Evolutionary conservation across 2,113 vertebrate species (phyloP).

Genomic region (Syngnathus scovelli): DNA sequence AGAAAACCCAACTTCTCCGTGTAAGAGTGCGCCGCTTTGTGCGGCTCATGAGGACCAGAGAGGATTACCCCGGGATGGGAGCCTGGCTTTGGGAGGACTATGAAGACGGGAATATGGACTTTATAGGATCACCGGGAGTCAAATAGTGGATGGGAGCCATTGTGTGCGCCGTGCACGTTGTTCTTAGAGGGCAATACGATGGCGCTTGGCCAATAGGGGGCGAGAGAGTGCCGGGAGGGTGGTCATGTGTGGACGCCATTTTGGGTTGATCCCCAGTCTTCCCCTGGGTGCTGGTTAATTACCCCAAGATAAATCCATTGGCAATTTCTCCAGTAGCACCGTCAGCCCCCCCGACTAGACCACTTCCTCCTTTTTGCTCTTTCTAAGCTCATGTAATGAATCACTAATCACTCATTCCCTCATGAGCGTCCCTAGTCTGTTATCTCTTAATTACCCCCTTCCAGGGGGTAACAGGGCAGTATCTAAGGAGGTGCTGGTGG

Average conservation of each 20-base stretch:
- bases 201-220: too few relatives aligned
- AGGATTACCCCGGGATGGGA: constrained; percentile 62
- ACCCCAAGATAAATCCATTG: constrained; percentile 62
- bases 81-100: constrained; percentile 60
- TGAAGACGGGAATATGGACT: constrained; percentile 56
- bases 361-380: constrained; percentile 38
- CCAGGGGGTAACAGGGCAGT: constrained; percentile 51
- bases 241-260: background rate
- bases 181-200: constrained; percentile 19
- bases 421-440: constrained; percentile 64
- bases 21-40: constrained; percentile 60
- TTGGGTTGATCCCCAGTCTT: background rate
- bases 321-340: constrained; percentile 59
- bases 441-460: constrained; percentile 72
- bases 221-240: too few relatives aligned
- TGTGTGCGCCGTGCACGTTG: constrained; percentile 14
- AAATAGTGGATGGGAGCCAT: constrained; percentile 41
- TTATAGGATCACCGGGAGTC: constrained; percentile 54
- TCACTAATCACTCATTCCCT: constrained; percentile 66
- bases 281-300: constrained; percentile 64
- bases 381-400: constrained; percentile 75
- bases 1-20: constrained; percentile 57
- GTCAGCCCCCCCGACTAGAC: constrained; percentile 12
- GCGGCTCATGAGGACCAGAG: constrained; percentile 58
- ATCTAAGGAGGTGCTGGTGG: constrained; percentile 20